Base-by-base conservation (phyloP, 2,113 vertebrate species). In the Ovis canadensis region DNA sequence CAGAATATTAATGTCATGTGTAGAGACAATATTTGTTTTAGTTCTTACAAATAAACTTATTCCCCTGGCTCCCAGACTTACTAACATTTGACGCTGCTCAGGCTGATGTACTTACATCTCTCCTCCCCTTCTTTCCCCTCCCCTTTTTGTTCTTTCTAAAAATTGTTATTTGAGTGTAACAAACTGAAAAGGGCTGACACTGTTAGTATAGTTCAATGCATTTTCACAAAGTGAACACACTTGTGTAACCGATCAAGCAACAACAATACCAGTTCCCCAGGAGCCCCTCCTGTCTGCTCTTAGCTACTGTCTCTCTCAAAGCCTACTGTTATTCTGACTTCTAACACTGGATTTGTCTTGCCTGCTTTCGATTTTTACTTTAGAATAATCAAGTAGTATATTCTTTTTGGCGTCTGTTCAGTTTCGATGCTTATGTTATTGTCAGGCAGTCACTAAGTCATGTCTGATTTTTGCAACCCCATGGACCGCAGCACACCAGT, bases 11-110 rank as follows among this genome's bases (percentile, higher is more conserved):
- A 85, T 91, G 27, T 74, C 78, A 88, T 82, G 29, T 89, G 48
- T 48, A 82, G 78, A 86, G 40, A 91, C 21, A 90, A 14, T 96
- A 45, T 93, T 97, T 95, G 25, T 84, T 97, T 91, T 85, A 31
- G 40, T 91, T 93, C 15, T 91, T 80, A 62, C 27, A 91, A 88
- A 14, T 80, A 77, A 84, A 16, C 64, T 60, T 95, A 31, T 55
- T 71, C 19, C 80, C 29, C 36, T 85, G 67, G 81, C 84, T 89
- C 85, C 36, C 40, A 67, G 25, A 67, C 88, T 89, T 96, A 89
- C 78, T 54, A 64, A 8, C 11, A 60, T 84, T 74, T 33, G 33
- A 36, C 0, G 11, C 13, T 67, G 6, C 36, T 77, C 17, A 82
- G 59, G 84, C 43, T 96, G 86, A 93, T 82, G 67, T 78, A 29